These are phyloP conservation scores for Columbina picui DNA, from an alignment of 2,113 vertebrate species.

Conservation along the genomic window DNA sequence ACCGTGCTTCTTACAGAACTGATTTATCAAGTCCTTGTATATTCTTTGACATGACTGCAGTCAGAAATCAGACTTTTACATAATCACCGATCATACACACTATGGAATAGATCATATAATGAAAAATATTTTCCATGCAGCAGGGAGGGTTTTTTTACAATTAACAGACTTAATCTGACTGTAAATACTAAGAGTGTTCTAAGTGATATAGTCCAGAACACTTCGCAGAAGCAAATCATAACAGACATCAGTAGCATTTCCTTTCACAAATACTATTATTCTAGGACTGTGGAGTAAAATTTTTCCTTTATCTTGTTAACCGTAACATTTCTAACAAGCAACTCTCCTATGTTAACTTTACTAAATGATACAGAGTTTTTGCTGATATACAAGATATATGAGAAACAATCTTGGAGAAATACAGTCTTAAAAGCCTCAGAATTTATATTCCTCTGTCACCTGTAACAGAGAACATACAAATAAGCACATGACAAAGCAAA, in stretches of 20 bases:
- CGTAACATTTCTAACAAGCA: not conserved
- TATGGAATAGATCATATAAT: not conserved
- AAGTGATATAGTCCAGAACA: not conserved
- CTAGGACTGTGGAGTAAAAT: not conserved
- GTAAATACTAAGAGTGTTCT: not conserved
- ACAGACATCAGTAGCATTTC: not conserved
- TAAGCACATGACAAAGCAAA: not conserved
- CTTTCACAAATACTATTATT: not conserved
- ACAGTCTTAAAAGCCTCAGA: not conserved
- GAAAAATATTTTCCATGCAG: not conserved
- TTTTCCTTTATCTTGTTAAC: not conserved
- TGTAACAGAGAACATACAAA: not conserved
- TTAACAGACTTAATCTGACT: not conserved
- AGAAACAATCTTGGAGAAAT: not conserved
- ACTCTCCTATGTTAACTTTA: not conserved
- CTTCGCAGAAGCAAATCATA: not conserved
- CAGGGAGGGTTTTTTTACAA: not conserved
- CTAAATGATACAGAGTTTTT: not conserved
- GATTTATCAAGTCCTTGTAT: not conserved
- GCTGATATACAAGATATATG: not conserved
- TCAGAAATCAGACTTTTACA: not conserved
- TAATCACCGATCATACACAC: not conserved
- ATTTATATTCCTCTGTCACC: not conserved
- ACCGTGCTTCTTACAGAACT: not conserved
- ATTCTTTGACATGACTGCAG: not conserved